These are phyloP conservation scores for Lasioglossum zephyrum DNA, from an alignment of 2,888 invertebrate genomes.

Conservation along the genomic window DNA sequence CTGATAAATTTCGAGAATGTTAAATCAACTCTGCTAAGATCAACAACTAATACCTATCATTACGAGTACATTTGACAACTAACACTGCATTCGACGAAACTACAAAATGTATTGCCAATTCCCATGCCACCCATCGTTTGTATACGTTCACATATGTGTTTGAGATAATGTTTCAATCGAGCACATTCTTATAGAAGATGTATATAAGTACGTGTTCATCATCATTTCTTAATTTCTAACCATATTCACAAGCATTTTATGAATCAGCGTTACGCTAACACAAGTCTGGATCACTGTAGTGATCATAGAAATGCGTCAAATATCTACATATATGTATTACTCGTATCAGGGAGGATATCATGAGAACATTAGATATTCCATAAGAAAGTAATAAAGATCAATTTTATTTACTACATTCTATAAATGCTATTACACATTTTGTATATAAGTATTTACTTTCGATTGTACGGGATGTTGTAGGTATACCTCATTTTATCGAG, in stretches of 20 bases:
- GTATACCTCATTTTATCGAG: no score
- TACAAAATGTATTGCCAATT: not conserved
- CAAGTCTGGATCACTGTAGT: not conserved
- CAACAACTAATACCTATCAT: constrained; percentile 5
- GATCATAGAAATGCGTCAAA: not conserved
- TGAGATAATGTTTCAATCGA: not conserved
- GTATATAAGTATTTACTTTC: no score
- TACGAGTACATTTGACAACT: constrained; percentile 18
- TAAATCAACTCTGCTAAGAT: not conserved
- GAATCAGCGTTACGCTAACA: not conserved
- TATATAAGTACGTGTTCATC: not conserved
- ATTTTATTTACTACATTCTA: no score
- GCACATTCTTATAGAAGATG: not conserved
- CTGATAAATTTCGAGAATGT: not conserved
- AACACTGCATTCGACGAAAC: not conserved
- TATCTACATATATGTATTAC: no score
- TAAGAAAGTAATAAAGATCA: no score
- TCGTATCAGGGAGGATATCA: no score
- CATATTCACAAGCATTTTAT: not conserved
- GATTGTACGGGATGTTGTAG: no score
- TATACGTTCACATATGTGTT: not conserved
- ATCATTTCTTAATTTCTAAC: not conserved
- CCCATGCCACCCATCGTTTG: not conserved
- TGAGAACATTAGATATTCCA: no score
- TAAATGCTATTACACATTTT: no score